These are phyloP conservation scores for Drosophila maculinotata DNA, from an alignment of 2,888 invertebrate genomes.

Conservation along the genomic window DNA sequence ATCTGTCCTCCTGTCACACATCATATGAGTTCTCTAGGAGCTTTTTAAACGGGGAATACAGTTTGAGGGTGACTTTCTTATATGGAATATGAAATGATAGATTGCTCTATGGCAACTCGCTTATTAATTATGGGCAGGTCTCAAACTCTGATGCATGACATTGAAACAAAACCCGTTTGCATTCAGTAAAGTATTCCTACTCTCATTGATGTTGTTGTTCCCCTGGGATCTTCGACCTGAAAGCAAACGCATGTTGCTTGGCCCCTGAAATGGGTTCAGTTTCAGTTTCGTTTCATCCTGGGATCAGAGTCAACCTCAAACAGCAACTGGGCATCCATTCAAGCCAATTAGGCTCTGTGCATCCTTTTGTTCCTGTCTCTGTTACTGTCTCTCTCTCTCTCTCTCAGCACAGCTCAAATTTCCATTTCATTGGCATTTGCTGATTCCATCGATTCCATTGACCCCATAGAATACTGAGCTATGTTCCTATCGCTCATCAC, in stretches of 20 bases:
- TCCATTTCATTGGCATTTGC: constrained; percentile 37
- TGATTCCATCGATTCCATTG: constrained; percentile 17
- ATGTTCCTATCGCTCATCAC: constrained; percentile 47
- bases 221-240: constrained; percentile 48
- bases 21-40: constrained; percentile 18
- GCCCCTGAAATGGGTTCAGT: constrained; percentile 15
- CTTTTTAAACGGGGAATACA: not conserved
- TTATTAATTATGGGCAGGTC: constrained; percentile 69
- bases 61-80: constrained; percentile 20
- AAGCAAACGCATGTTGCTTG: constrained; percentile 36
- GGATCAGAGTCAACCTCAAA: constrained; percentile 5
- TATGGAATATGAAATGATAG: constrained; percentile 38
- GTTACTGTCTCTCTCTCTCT: not conserved
- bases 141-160: constrained; percentile 12
- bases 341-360: constrained; percentile 33
- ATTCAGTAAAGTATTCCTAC: constrained; percentile 36
- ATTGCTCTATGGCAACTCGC: constrained; percentile 55
- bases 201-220: constrained; percentile 13
- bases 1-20: constrained; percentile 15
- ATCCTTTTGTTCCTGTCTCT: constrained; percentile 38
- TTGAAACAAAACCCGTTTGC: constrained; percentile 40
- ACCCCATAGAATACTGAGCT: constrained; percentile 14
- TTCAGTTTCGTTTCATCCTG: constrained; percentile 33
- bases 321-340: constrained; percentile 9
- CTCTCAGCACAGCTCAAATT: constrained; percentile 27